These are phyloP conservation scores for Meda fulgida DNA, from an alignment of 2,797 vertebrate genomes.

Conservation along the genomic window DNA sequence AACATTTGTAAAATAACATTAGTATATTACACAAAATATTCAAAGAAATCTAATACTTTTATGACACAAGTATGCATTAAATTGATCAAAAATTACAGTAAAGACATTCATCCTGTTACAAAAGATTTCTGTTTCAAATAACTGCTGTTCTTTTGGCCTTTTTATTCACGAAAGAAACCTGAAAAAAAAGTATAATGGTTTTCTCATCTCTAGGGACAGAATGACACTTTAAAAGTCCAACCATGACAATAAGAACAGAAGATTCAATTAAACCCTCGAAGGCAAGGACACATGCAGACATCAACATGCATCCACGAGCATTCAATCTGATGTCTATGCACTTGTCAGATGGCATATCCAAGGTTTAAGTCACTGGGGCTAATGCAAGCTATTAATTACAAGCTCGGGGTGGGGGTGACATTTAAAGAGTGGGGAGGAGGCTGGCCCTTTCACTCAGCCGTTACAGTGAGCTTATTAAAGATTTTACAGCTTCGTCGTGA, in stretches of 20 bases:
- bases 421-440: constrained; percentile 63
- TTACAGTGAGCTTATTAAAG: constrained; percentile 38
- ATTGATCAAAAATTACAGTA: background rate
- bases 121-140: no score
- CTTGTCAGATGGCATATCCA: constrained; percentile 44
- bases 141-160: no score
- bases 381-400: constrained; percentile 73
- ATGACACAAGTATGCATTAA: background rate
- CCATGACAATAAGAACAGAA: background rate
- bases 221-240: background rate
- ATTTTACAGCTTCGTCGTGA: constrained; percentile 14
- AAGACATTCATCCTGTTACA: no score
- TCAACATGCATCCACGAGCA: constrained; percentile 13
- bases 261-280: background rate
- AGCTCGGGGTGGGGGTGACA: constrained; percentile 64
- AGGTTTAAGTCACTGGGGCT: constrained; percentile 67
- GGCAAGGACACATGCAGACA: constrained; percentile 9
- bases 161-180: no score
- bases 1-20: background rate
- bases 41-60: no score
- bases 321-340: constrained; percentile 13
- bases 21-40: no score
- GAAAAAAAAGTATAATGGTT: no score
- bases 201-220: background rate
- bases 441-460: constrained; percentile 23